These are phyloP conservation scores for Luperina testacea DNA, from an alignment of 2,888 invertebrate genomes.

Conservation along the genomic window DNA sequence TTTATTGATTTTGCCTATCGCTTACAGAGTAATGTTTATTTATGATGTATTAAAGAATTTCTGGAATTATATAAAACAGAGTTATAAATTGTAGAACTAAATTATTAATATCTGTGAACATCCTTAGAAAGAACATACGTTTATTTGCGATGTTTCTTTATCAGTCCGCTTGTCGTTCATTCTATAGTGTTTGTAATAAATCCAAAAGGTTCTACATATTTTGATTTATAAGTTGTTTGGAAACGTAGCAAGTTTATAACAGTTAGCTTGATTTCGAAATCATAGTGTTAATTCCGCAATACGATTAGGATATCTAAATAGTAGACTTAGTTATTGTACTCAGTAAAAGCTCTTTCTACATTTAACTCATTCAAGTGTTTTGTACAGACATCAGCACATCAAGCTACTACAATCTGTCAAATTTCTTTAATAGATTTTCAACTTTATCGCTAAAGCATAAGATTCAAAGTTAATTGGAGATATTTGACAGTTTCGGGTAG, in stretches of 20 bases:
- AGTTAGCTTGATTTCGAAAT: slow-evolving; percentile 18
- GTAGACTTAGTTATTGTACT: not conserved
- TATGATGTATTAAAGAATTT: not conserved
- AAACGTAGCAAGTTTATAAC: slow-evolving; percentile 28
- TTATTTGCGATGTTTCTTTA: not conserved
- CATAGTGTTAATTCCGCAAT: slow-evolving; percentile 10
- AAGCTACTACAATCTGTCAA: too few relatives aligned
- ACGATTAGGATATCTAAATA: not conserved
- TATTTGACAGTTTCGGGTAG: too few relatives aligned
- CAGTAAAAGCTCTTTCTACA: not conserved
- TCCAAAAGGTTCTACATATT: slow-evolving; percentile 5
- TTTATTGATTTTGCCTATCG: not conserved
- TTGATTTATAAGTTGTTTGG: slow-evolving; percentile 34
- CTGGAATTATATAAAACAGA: not conserved
- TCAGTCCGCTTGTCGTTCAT: not conserved
- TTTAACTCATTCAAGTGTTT: not conserved
- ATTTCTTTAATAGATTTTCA: too few relatives aligned
- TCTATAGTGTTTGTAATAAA: not conserved
- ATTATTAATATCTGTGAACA: not conserved
- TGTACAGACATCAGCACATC: not conserved
- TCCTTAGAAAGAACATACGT: not conserved
- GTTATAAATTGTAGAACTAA: not conserved
- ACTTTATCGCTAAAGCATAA: too few relatives aligned
- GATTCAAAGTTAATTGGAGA: too few relatives aligned
- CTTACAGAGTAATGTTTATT: not conserved